Conservation (phyloP, 30 jellyfish, hydroid and myxozoan genomes). For the Aurelia sp. region DNA sequence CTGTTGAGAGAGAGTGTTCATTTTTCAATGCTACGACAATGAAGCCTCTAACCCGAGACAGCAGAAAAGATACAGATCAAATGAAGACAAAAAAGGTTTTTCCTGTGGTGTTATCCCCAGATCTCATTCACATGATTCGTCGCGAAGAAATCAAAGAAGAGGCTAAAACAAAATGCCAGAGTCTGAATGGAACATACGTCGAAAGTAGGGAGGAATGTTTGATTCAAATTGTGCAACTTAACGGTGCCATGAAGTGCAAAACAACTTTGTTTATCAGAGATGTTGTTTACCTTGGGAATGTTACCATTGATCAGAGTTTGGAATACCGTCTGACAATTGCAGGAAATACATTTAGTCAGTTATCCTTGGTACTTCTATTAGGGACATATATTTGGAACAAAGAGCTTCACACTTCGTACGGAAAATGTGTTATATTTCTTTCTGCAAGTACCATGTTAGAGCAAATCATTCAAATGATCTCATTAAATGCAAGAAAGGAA, state of each 20-base stretch:
- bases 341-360: constrained; percentile 39
- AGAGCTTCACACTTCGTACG: constrained; percentile 62
- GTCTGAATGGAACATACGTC: constrained; percentile 24
- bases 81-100: neutral
- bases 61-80: neutral
- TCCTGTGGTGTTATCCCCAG: constrained; percentile 48
- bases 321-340: constrained; percentile 6
- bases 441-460: constrained; percentile 44
- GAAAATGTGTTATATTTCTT: constrained; percentile 30
- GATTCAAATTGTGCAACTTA: neutral
- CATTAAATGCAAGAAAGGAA: neutral
- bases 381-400: constrained; percentile 25
- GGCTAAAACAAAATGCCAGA: constrained; percentile 30
- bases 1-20: too few species aligned
- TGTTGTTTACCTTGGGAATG: neutral
- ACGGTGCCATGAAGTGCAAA: neutral
- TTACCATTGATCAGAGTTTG: neutral
- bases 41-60: neutral
- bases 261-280: neutral
- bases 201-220: constrained; percentile 11
- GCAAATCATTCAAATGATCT: constrained; percentile 37
- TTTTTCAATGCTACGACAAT: neutral
- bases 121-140: constrained; percentile 16
- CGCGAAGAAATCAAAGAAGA: neutral
- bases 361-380: constrained; percentile 15